Percentiles rank a stretch among this genome's conserved stretches.
Conservation (phyloP, 1,140 invertebrate species). For the Tetramorium parvispinum region DNA sequence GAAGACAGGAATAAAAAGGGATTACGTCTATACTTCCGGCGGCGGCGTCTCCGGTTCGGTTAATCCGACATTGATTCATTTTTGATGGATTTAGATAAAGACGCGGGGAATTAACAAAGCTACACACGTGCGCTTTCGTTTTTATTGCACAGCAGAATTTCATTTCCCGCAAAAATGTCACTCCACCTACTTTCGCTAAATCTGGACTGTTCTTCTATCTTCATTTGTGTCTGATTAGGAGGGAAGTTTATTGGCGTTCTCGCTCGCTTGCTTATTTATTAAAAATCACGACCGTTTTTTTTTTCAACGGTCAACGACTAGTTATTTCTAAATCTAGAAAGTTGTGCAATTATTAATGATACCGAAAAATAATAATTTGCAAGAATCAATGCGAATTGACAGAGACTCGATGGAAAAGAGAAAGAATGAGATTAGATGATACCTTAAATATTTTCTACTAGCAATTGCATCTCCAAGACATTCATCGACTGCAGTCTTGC, state of each 20-base stretch:
- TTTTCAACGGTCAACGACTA: neutral
- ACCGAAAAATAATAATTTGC: neutral
- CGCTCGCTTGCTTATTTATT: neutral
- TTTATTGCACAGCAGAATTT: neutral
- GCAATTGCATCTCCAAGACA: neutral
- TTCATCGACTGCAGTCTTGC: slow-evolving; percentile 5
- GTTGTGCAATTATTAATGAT: neutral
- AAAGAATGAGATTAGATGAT: neutral
- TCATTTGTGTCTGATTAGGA: neutral
- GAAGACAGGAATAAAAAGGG: slow-evolving; percentile 45
- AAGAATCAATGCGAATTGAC: neutral
- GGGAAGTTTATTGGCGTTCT: neutral
- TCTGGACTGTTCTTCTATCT: neutral
- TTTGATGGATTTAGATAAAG: slow-evolving; percentile 63
- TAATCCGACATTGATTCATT: slow-evolving; percentile 71
- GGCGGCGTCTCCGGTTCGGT: slow-evolving; percentile 23
- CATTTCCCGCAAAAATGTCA: neutral
- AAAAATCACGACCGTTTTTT: neutral
- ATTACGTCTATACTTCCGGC: slow-evolving; percentile 49
- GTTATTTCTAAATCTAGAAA: neutral
- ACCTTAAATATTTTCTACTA: neutral
- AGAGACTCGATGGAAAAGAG: neutral
- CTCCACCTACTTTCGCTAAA: neutral
- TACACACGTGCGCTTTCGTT: neutral
- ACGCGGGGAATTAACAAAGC: neutral